Evolutionary conservation across 2,113 vertebrate species (phyloP), one percentile per base, ranked within the genome.

Genomic region (Anarhynchus alexandrinus): DNA sequence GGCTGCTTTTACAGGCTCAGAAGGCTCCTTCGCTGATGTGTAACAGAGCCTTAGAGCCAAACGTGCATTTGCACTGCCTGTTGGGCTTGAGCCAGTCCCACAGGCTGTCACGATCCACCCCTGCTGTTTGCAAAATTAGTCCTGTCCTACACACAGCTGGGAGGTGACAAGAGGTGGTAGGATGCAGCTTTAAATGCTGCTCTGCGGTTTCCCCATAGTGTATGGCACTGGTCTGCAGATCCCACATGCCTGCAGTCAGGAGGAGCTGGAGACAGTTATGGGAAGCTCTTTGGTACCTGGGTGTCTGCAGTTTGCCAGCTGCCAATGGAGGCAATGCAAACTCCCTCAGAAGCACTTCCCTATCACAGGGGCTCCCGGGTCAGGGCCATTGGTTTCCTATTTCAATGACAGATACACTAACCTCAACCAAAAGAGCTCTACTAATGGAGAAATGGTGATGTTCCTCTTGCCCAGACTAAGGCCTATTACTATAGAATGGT

Each of bases 1-100:
- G 91, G 91, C 87, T 91, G 86, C 66, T 87, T 91, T 95, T 85
- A 96, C 26, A 55, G 83, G 2, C 95, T 89, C 89, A 59, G 78
- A 65, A 82, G 93, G 91, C 61, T 89, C 73, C 58, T 91, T 85
- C 10, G 1, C 25, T 29, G 84, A 16, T 22, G 43, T 61, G 32
- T 15, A 76, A 58, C 0, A 9, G 55, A 91, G 36, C 61, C 4
- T 2, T 30, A 52, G 80, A 91, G 92, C 81, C 93, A 89, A 79
- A 67, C 4, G 3, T 43, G 47, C 52, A 11, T 82, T 87, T 85
- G 61, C 49, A 16, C 70, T 76, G 91, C 70, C 27, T 80, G 40
- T 10, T 82, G 73, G 81, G 87, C 45, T 69, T 1, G 0, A 94
- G 93, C 78, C 91, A 87, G 89, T 89, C 90, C 49, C 49, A 40